Percentiles rank a stretch among this genome's conserved stretches.
These are phyloP conservation scores for Meiosimyza platycephala DNA, from an alignment of 2,888 invertebrate genomes.

Conservation along the genomic window DNA sequence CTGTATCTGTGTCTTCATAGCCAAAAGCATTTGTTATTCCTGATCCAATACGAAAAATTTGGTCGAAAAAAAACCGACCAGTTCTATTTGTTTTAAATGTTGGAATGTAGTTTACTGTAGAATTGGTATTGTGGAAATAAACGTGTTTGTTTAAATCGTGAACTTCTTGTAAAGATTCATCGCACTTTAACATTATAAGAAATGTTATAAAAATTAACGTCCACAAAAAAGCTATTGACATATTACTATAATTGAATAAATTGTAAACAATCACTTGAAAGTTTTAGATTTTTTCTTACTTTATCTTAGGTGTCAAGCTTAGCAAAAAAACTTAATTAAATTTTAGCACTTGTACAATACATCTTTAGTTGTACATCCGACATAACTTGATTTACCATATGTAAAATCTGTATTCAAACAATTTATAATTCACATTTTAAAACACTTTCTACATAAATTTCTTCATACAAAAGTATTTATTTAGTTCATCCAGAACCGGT, in stretches of 20 bases:
- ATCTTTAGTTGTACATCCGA: no score
- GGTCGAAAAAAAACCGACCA: conserved; percentile 78
- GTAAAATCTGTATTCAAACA: no score
- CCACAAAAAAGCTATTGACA: conserved; percentile 18
- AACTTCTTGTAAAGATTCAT: conserved; percentile 8
- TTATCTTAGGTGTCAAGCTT: no score
- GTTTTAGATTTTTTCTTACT: no score
- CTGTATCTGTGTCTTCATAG: conserved; percentile 69
- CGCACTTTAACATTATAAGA: conserved; percentile 15
- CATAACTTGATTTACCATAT: no score
- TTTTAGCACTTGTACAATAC: no score
- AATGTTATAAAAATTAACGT: conserved; percentile 4
- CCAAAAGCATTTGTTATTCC: conserved; percentile 65
- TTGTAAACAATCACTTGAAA: no score
- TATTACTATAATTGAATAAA: conserved; percentile 4
- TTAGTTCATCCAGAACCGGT: no score
- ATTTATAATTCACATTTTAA: no score
- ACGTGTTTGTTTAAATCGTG: background rate
- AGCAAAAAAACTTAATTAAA: no score
- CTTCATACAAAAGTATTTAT: no score
- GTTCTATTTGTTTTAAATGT: conserved; percentile 68
- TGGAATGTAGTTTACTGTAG: background rate
- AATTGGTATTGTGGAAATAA: conserved; percentile 1
- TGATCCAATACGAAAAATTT: conserved; percentile 76
- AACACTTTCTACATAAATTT: no score